A percentile compares a stretch with the other conserved stretches of the same genome.
Evolutionary conservation across 2,888 invertebrate species (phyloP).

Genomic region (Netelia fuscicornis): DNA sequence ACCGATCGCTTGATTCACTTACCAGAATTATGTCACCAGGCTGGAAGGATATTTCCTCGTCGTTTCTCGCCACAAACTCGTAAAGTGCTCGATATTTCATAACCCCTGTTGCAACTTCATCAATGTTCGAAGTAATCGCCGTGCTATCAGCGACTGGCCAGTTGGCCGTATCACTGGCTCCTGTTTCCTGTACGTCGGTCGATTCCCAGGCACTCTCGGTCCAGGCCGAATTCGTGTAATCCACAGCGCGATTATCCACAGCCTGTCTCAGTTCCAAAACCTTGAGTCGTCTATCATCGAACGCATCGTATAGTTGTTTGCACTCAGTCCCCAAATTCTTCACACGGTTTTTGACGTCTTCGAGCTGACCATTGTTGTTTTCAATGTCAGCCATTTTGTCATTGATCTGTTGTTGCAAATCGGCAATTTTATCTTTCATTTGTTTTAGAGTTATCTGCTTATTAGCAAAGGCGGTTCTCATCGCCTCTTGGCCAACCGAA

Average conservation of each 20-base stretch:
- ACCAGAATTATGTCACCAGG: constrained; percentile 97
- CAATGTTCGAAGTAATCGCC: constrained; percentile 80
- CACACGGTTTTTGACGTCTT: constrained; percentile 90
- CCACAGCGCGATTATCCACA: constrained; percentile 84
- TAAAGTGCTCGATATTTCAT: constrained; percentile 95
- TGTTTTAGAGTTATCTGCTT: constrained; percentile 91
- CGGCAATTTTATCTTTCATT: constrained; percentile 90
- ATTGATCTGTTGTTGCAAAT: constrained; percentile 92
- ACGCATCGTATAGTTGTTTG: constrained; percentile 88
- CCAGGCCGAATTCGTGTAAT: constrained; percentile 87
- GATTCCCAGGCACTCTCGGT: constrained; percentile 87
- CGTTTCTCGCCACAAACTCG: constrained; percentile 96
- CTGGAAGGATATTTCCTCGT: constrained; percentile 96
- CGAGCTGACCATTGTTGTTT: constrained; percentile 91
- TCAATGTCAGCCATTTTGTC: constrained; percentile 93
- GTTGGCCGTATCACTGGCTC: constrained; percentile 85
- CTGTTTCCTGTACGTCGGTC: constrained; percentile 74
- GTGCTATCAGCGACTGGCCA: constrained; percentile 77
- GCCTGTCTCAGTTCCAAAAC: constrained; percentile 87
- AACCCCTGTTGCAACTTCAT: constrained; percentile 85
- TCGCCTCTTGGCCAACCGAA: constrained; percentile 86
- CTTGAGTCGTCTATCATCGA: constrained; percentile 88
- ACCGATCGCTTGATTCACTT: too few species aligned
- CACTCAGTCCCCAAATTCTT: constrained; percentile 89
- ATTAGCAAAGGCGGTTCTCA: constrained; percentile 88